Evolutionary conservation across 2,113 vertebrate species (phyloP).

Genomic region (Chionodraco myersi): DNA sequence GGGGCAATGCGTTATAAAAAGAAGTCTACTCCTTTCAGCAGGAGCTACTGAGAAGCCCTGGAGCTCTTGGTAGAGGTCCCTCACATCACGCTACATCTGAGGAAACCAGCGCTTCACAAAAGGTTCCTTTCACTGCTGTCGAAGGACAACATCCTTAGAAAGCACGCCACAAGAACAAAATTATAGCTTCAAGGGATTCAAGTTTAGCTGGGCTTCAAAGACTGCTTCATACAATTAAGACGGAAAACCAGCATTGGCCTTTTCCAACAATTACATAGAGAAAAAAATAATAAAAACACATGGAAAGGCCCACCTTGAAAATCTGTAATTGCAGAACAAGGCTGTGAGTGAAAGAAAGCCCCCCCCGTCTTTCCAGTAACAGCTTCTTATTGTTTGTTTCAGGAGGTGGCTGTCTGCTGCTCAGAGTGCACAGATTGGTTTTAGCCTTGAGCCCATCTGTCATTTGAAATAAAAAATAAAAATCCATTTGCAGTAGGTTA

Average conservation of each 20-base stretch:
- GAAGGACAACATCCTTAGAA: conserved; percentile 54
- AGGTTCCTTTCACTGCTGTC: conserved; percentile 49
- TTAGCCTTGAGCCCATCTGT: conserved; percentile 48
- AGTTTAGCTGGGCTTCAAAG: conserved; percentile 11
- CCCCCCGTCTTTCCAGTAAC: conserved; percentile 3
- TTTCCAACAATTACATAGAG: conserved; percentile 20
- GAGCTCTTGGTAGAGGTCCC: conserved; percentile 28
- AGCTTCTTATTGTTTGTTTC: conserved; percentile 14
- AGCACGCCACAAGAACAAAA: conserved; percentile 32
- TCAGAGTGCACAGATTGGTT: conserved; percentile 37
- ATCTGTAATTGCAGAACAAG: conserved; percentile 16
- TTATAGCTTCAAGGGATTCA: neutral
- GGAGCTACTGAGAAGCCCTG: conserved; percentile 7
- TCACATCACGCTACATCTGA: conserved; percentile 33
- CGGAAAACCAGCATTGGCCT: neutral
- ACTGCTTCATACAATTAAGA: conserved; percentile 1
- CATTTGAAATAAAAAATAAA: conserved; percentile 26
- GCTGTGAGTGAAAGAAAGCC: conserved; percentile 18
- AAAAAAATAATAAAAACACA: conserved; percentile 22
- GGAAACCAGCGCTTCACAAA: conserved; percentile 36
- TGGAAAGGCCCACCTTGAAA: conserved; percentile 21
- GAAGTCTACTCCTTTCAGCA: conserved; percentile 12
- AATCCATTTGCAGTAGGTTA: neutral
- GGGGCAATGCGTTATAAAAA: conserved; percentile 27
- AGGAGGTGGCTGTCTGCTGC: neutral